A percentile compares a stretch with the other conserved stretches of the same genome.
Evolutionary conservation across 1,140 invertebrate species (phyloP).

Genomic region (Zaprionus davidi): DNA sequence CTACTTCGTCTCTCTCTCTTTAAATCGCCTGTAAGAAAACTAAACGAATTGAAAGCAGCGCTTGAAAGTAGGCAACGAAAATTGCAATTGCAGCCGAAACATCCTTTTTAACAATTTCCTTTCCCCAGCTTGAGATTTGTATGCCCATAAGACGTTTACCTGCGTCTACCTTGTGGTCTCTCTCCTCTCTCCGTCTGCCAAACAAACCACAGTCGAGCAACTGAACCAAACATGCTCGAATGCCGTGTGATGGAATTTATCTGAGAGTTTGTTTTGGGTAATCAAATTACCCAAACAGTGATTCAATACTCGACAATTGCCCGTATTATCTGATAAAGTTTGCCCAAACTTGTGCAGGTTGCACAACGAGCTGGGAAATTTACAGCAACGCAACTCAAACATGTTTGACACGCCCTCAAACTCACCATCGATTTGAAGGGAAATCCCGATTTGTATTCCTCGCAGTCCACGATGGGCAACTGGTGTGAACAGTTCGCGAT

Average conservation of each 20-base stretch:
- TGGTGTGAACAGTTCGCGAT: neutral
- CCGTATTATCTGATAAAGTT: neutral
- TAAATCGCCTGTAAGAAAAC: neutral
- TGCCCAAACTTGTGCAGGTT: no score
- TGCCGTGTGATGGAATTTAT: neutral
- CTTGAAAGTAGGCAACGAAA: conserved; percentile 23
- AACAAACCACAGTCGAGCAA: neutral
- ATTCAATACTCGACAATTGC: neutral
- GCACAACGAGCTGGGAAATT: neutral
- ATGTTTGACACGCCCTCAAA: neutral
- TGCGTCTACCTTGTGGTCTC: neutral
- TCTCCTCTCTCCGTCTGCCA: neutral
- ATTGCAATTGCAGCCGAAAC: conserved; percentile 13
- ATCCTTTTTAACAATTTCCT: no score
- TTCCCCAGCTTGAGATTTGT: neutral
- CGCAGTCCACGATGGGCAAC: neutral
- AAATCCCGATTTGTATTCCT: neutral
- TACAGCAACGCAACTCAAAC: neutral
- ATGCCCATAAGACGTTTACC: neutral
- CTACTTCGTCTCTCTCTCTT: neutral
- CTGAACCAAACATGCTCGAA: neutral
- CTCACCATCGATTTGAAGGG: neutral
- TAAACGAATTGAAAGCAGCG: conserved; percentile 41
- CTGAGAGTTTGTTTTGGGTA: neutral
- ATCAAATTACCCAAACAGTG: neutral